Evolutionary conservation across 2,888 invertebrate genomes (phyloP), one percentile per base, ranked within the genome.

Genomic region (Sceliomorpha sp.): DNA sequence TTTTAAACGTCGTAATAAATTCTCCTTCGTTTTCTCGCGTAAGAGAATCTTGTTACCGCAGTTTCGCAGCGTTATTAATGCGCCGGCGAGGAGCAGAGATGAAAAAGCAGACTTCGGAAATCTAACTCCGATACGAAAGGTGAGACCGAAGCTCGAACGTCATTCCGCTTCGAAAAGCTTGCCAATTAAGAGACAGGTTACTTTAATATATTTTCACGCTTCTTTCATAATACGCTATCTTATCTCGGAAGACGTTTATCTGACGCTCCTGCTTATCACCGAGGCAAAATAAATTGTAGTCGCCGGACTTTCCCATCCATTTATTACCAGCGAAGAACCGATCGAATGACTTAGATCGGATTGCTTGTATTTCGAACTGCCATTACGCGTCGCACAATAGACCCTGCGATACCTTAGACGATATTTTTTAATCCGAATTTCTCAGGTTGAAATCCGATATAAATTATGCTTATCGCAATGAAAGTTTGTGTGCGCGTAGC

Each of bases 341-440:
- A 66, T 74, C 73, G 72, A 74, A 77, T 84, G 79, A 80, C 80
- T 73, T 14, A 74, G 76, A 76, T 84, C 80, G 58, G 64, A 79
- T 84, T 78, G 68, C 81, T 47, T 27, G 59, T 74, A 70, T 80
- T 77, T 80, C 73, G 78, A 80, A 76, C 74, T 72, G 75, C 68
- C 51, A 74, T 77, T 80, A n/a, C n/a, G n/a, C n/a, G n/a, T n/a
- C n/a, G n/a, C n/a, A n/a, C n/a, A n/a, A n/a, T n/a, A n/a, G n/a
- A n/a, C n/a, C n/a, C n/a, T n/a, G n/a, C n/a, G n/a, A n/a, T n/a
- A n/a, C n/a, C n/a, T n/a, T n/a, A n/a, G n/a, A n/a, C n/a, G n/a
- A n/a, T n/a, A n/a, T n/a, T n/a, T n/a, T n/a, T n/a, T n/a, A n/a
- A n/a, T n/a, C n/a, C n/a, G n/a, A n/a, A n/a, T n/a, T n/a, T n/a